Base-by-base conservation (phyloP, 2,888 invertebrate species). In the Melikaiella ostensackeni region DNA sequence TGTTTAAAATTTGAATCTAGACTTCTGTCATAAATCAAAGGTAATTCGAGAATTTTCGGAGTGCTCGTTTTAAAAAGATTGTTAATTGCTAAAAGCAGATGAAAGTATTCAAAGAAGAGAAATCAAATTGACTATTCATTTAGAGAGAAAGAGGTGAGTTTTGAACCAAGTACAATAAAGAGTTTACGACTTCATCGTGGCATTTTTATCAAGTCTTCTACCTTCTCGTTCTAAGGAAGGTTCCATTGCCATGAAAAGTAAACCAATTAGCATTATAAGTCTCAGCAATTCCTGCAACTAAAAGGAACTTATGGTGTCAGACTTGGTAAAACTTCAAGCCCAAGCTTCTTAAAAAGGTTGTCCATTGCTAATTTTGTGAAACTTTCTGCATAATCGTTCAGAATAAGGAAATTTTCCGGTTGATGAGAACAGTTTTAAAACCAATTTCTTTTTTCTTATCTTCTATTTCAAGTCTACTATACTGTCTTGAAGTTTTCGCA, bases 251-350 rank as follows among this genome's bases (percentile, higher is more conserved):
- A 70, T 70, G n/a, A 70, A 70, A 70, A 70, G 70, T 70, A 70
- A 70, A 70, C 70, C 70, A 70, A 70, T 70, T 70, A 70, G 70
- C 70, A 70, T 70, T 33, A 70, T 38, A 42, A 46, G 50, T 70
- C 50, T 70, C 27, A 30, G 50, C n/a, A 50, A 70, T 50, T 46
- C 30, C 46, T 70, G 70, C 46, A 30, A 70, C 50, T 27, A 66
- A 66, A 46, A 24, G 27, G 66, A 66, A 66, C 70, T 70, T 70
- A 50, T 66, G 66, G 24, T 66, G 27, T 27, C 38, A 64, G 64
- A 64, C 38, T 64, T 64, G 38, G 38, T 27, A 42, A 66, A 66
- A 66, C 66, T 66, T 46, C 7, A 13, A 38, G 16, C 24, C n/a
- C 13, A 27, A 42, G 7, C 19, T 70, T 70, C 30, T 38, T 64